These are phyloP conservation scores for Vimba vimba DNA, from an alignment of 2,113 vertebrate species.

Conservation along the genomic window DNA sequence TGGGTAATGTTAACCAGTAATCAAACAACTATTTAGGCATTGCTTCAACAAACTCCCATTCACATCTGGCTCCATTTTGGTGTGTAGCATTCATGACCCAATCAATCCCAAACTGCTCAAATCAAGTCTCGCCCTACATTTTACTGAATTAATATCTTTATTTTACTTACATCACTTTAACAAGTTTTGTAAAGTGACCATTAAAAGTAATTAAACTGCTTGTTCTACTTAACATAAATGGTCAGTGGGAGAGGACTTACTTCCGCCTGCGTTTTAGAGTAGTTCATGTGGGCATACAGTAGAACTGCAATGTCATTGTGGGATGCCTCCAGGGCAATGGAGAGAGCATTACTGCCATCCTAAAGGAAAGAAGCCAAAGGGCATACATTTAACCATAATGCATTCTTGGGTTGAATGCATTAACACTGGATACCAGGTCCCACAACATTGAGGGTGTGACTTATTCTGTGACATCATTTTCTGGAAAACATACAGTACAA, in stretches of 20 bases:
- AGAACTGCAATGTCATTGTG: conserved; percentile 91
- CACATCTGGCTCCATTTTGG: not conserved
- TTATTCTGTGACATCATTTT: conserved; percentile 3
- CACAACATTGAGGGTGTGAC: not conserved
- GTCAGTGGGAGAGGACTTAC: conserved; percentile 72
- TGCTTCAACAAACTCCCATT: not conserved
- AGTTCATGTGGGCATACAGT: conserved; percentile 84
- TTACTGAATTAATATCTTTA: not conserved
- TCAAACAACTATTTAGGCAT: not conserved
- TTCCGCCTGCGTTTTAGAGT: conserved; percentile 62
- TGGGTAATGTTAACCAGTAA: not conserved
- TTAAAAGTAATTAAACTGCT: not conserved
- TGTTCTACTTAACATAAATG: not conserved
- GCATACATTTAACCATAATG: conserved; percentile 12
- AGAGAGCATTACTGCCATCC: conserved; percentile 92
- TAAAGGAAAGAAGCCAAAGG: conserved; percentile 59
- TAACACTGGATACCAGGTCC: not conserved
- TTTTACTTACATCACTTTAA: not conserved
- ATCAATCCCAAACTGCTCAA: not conserved
- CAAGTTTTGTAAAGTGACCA: not conserved
- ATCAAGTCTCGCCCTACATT: not conserved
- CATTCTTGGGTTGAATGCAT: not conserved
- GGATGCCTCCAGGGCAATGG: conserved; percentile 88
- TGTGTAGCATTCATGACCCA: not conserved
- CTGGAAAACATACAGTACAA: not conserved